Evolutionary conservation across 2,888 invertebrate genomes (phyloP).

Genomic region (Lymantria dispar): DNA sequence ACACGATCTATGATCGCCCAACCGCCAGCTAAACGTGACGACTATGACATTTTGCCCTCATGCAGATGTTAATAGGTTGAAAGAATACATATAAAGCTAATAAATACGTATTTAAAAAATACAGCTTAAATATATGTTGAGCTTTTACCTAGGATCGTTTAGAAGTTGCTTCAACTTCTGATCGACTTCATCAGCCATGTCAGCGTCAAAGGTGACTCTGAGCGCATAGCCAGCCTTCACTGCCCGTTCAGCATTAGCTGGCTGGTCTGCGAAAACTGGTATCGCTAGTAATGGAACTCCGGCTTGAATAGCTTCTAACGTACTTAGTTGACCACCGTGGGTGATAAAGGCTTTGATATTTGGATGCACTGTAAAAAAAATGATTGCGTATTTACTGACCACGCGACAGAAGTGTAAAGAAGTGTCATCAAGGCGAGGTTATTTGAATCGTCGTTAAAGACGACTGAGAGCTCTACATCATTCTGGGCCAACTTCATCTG

Average conservation of each 20-base stretch:
- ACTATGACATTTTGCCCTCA: too few species aligned
- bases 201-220: conserved; percentile 30
- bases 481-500: too few species aligned
- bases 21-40: too few species aligned
- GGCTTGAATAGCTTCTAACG: conserved; percentile 41
- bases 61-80: too few species aligned
- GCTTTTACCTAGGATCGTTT: conserved; percentile 41
- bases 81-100: too few species aligned
- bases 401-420: too few species aligned
- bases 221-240: conserved; percentile 42
- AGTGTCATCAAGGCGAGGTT: too few species aligned
- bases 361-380: conserved; percentile 39
- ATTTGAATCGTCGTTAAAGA: too few species aligned
- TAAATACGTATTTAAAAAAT: too few species aligned
- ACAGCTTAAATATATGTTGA: not conserved
- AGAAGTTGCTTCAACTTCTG: conserved; percentile 43
- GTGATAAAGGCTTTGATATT: conserved; percentile 49
- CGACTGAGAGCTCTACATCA: too few species aligned
- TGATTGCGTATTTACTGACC: too few species aligned
- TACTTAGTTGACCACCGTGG: conserved; percentile 50
- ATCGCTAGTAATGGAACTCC: conserved; percentile 56
- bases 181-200: conserved; percentile 39
- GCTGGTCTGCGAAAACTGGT: conserved; percentile 63
- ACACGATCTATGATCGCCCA: too few species aligned
- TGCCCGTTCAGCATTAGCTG: conserved; percentile 45